These are phyloP conservation scores for Triplophysa siluroides DNA, from an alignment of 2,113 vertebrate genomes.

Conservation along the genomic window DNA sequence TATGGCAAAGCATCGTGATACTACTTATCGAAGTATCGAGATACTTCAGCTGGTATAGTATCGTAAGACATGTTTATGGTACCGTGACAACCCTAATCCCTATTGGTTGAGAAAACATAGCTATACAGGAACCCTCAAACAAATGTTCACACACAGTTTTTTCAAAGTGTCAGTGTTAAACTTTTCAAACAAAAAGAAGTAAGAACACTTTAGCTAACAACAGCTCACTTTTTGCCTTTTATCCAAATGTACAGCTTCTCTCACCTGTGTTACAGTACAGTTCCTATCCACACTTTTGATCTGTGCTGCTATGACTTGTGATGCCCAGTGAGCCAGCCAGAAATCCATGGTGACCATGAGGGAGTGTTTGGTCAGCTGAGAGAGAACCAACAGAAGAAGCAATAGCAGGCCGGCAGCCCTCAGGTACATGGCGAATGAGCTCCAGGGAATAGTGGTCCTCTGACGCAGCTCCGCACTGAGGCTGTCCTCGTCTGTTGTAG, in stretches of 20 bases:
- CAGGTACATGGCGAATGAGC: conserved; percentile 88
- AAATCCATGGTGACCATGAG: conserved; percentile 95
- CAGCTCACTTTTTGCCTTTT: not conserved
- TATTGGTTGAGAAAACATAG: no score
- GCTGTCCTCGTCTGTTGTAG: conserved; percentile 89
- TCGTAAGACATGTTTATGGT: no score
- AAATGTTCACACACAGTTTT: no score
- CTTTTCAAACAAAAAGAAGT: no score
- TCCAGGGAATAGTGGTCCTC: conserved; percentile 93
- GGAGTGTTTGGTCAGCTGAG: conserved; percentile 93
- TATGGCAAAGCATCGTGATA: no score
- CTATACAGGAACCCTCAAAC: no score
- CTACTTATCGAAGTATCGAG: no score
- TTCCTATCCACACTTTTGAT: conserved; percentile 66
- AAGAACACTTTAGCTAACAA: not conserved
- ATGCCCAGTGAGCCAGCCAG: conserved; percentile 94
- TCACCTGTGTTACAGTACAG: conserved; percentile 81
- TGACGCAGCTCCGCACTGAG: conserved; percentile 87
- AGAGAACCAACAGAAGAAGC: conserved; percentile 84
- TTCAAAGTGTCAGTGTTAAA: no score
- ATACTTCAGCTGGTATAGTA: no score
- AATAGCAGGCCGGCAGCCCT: conserved; percentile 86
- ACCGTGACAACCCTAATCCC: no score
- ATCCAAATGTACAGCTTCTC: not conserved
- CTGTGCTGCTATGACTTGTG: conserved; percentile 72